Evolutionary conservation across 1,140 invertebrate species (phyloP), one percentile per base, ranked within the genome.

Genomic region (Callitettix versicolor): DNA sequence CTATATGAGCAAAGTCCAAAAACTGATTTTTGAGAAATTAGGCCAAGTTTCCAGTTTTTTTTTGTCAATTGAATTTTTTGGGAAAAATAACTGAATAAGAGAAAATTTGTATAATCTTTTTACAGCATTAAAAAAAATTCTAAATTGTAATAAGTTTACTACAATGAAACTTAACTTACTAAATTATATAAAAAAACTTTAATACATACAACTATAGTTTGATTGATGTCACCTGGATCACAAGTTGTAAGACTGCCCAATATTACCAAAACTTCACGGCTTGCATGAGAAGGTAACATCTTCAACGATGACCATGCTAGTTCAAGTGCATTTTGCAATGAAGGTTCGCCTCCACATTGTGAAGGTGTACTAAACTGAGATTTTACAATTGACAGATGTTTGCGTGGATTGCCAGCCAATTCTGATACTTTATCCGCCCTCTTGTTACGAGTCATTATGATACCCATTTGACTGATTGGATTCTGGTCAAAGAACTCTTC

Each of bases 401-500:
- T 87, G 47, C 82, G 80, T 12, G 82, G 73, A 68, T 90, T 92
- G 64, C 93, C 93, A 60, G 88, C 85, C 30, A 98, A 73, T 59
- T 95, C 91, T 53, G 86, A 60, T 7, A 58, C 58, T 74, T 88
- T 93, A 67, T 98, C 94, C 15, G 93, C 91, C 64, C 92, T 76
- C 73, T 97, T 98, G 64, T 96, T 95, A 63, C 86, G 85, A 53
- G 94, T 90, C 12, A 84, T 72, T 61, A 99, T 88, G 44, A 98
- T 76, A 18, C 95, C 95, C 41, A 99, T 71, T 71, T 99, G 96
- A 70, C 92, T 95, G 47, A 99, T 93, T 36, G 96, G 96, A 75
- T 98, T 99, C 73, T 97, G 91, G 71, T 98, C 94, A 72, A 98
- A 96, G 68, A 90, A 98, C 72, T 97, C 93, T 62, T 95, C 88